These are phyloP conservation scores for Natrix natrix DNA, from an alignment of 2,797 vertebrate genomes.

Conservation along the genomic window DNA sequence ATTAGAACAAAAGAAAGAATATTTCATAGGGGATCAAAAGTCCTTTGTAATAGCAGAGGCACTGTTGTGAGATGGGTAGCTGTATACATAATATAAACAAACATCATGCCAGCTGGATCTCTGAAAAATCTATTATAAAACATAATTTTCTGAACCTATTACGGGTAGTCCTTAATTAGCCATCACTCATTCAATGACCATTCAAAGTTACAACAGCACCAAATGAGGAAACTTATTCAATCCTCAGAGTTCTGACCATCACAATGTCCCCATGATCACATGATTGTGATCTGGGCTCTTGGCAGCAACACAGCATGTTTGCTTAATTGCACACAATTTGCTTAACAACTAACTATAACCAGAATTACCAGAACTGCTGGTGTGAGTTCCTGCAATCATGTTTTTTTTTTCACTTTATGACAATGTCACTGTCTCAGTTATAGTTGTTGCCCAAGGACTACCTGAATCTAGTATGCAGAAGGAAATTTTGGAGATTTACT, in stretches of 20 bases:
- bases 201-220: not conserved
- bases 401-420: not conserved
- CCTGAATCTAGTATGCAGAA: not conserved
- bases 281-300: not conserved
- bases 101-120: not conserved
- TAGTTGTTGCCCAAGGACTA: not conserved
- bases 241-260: not conserved
- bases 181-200: not conserved
- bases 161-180: not conserved
- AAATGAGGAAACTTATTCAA: not conserved
- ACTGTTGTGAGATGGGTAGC: not conserved
- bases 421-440: not conserved
- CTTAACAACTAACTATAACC: not conserved
- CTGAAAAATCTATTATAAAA: not conserved
- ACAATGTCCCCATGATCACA: not conserved
- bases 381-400: not conserved
- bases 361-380: not conserved
- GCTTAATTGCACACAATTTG: not conserved
- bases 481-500: not conserved
- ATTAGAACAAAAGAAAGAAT: not conserved
- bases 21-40: not conserved
- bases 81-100: not conserved
- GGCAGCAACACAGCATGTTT: not conserved
- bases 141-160: not conserved
- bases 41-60: not conserved